phyloP scores from a whole-genome alignment of 2,113 vertebrate species.

The Herpetotheres cachinnans region DNA sequence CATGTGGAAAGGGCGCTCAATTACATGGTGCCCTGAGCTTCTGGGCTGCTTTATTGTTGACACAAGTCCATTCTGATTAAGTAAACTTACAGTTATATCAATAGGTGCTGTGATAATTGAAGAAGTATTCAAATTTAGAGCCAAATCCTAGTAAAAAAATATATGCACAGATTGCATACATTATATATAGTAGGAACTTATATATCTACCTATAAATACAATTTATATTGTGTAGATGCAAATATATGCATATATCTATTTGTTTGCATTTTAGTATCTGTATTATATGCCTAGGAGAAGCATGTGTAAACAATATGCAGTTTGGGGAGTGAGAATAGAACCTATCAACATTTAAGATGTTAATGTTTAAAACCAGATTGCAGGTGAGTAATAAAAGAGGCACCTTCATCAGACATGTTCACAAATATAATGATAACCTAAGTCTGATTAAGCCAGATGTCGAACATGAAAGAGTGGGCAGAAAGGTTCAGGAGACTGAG shows the following conservation, averaged over 20 bases:
- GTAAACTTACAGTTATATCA: neutral
- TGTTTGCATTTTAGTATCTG: neutral
- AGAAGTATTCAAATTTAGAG: neutral
- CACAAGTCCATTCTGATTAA: neutral
- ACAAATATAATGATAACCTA: slow-evolving; percentile 25
- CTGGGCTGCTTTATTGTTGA: neutral
- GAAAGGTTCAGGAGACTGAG: neutral
- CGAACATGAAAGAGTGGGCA: slow-evolving; percentile 1
- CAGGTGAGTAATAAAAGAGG: slow-evolving; percentile 47
- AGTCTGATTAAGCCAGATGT: slow-evolving; percentile 44
- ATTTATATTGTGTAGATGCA: neutral
- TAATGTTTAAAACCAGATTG: slow-evolving; percentile 20
- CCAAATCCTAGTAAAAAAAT: neutral
- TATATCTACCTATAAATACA: neutral
- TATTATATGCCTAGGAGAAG: neutral
- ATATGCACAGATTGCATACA: neutral
- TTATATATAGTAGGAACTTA: neutral
- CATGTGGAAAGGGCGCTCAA: neutral
- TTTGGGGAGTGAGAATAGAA: neutral
- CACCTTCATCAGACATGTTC: slow-evolving; percentile 36
- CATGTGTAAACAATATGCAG: slow-evolving; percentile 9
- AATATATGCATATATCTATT: neutral
- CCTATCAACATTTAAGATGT: slow-evolving; percentile 20
- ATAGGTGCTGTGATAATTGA: neutral
- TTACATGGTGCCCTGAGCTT: neutral